A percentile compares a stretch with the other conserved stretches of the same genome.
Evolutionary conservation across 2,888 invertebrate species (phyloP).

Genomic region (Agrilus mali): DNA sequence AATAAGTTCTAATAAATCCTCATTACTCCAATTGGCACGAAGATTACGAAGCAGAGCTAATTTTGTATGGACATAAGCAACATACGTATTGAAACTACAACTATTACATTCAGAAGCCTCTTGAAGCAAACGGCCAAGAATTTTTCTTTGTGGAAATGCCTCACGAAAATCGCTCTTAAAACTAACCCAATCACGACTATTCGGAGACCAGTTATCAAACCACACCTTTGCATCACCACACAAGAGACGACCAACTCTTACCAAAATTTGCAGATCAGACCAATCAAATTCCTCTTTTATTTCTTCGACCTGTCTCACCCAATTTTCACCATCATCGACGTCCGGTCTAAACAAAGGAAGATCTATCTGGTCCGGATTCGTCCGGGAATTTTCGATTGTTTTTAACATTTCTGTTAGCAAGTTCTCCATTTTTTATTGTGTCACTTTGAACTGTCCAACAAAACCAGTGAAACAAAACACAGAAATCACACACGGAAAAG

Average conservation of each 20-base stretch:
- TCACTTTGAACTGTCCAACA: too few relatives aligned
- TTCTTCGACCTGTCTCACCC: not conserved
- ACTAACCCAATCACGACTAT: conserved; percentile 10
- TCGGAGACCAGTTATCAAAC: conserved; percentile 11
- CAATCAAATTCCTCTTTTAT: conserved; percentile 6
- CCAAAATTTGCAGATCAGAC: conserved; percentile 1
- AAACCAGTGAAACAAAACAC: too few relatives aligned
- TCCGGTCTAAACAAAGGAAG: not conserved
- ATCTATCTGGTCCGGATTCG: conserved; percentile 2
- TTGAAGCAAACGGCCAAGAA: conserved; percentile 12
- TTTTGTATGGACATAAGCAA: conserved; percentile 15
- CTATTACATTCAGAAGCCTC: conserved; percentile 13
- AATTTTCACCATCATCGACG: not conserved
- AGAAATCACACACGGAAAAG: too few relatives aligned
- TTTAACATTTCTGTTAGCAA: conserved; percentile 1
- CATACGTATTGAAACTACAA: conserved; percentile 12
- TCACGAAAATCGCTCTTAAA: conserved; percentile 15
- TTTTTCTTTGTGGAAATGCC: conserved; percentile 15
- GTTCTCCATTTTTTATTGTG: conserved; percentile 1
- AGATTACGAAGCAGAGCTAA: conserved; percentile 11
- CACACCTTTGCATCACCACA: conserved; percentile 1
- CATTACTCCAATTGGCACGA: conserved; percentile 13
- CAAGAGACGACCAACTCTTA: conserved; percentile 4
- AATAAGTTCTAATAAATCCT: conserved; percentile 14
- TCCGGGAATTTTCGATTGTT: not conserved